These are phyloP conservation scores for Myoxocephalus aenaeus DNA, from an alignment of 2,797 vertebrate species.

Conservation along the genomic window DNA sequence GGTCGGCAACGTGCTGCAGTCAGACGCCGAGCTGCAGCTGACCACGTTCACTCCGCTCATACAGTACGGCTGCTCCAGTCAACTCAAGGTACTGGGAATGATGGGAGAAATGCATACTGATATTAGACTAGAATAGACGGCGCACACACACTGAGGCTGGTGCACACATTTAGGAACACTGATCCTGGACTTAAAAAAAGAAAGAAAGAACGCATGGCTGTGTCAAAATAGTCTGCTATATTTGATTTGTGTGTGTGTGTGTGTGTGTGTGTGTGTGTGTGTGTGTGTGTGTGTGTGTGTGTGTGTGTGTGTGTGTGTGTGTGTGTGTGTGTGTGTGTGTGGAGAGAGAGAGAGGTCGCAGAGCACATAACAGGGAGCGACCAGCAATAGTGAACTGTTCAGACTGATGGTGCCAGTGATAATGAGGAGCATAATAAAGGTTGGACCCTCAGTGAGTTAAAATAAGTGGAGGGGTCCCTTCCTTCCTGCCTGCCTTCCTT, in stretches of 20 bases:
- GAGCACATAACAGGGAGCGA: slow-evolving; percentile 72
- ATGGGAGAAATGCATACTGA: neutral
- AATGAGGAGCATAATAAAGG: slow-evolving; percentile 32
- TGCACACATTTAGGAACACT: slow-evolving; percentile 38
- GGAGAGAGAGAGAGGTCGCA: slow-evolving; percentile 5
- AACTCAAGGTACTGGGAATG: slow-evolving; percentile 90
- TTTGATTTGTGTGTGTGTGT: slow-evolving; percentile 48
- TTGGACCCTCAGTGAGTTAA: slow-evolving; percentile 44
- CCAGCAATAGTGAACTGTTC: slow-evolving; percentile 40
- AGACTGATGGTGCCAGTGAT: slow-evolving; percentile 61
- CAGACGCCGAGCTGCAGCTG: slow-evolving; percentile 97
- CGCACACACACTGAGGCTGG: neutral
- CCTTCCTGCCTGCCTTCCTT: neutral
- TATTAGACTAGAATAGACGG: neutral
- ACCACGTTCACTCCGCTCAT: slow-evolving; percentile 98
- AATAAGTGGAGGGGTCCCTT: slow-evolving; percentile 29
- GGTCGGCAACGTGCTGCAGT: slow-evolving; percentile 96
- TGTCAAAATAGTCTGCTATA: slow-evolving; percentile 54
- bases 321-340: neutral
- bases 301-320: slow-evolving; percentile 42
- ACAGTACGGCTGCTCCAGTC: slow-evolving; percentile 98
- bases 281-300: slow-evolving; percentile 27
- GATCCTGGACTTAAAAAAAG: slow-evolving; percentile 41
- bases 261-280: slow-evolving; percentile 31
- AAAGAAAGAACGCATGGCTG: slow-evolving; percentile 27